Conservation (phyloP, 1,140 invertebrate genomes). For the Bursaphelenchus mucronatus region DNA sequence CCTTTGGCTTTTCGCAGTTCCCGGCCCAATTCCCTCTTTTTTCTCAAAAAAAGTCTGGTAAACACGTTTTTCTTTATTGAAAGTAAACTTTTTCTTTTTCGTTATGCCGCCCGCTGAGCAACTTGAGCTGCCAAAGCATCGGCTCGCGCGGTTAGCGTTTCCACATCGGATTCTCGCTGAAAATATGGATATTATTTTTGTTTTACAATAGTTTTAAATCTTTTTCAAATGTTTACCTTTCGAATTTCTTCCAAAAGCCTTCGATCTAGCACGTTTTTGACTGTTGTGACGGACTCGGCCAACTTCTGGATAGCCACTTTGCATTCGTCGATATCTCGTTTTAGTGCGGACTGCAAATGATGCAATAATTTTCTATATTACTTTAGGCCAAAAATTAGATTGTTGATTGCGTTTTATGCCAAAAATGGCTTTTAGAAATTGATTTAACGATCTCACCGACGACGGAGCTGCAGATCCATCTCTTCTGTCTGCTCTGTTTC, state of each 20-base stretch:
- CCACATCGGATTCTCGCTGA: constrained; percentile 48
- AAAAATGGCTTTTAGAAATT: too few relatives aligned
- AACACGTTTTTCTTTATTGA: constrained; percentile 23
- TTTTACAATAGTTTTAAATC: neutral
- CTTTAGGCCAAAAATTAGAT: too few relatives aligned
- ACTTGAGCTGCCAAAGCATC: constrained; percentile 29
- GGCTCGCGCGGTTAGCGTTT: constrained; percentile 30
- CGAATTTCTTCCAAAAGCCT: constrained; percentile 54
- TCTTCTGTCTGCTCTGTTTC: constrained; percentile 9
- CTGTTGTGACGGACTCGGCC: constrained; percentile 59
- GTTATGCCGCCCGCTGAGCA: neutral
- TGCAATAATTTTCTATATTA: constrained; percentile 2
- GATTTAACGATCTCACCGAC: constrained; percentile 2
- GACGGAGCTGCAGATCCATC: constrained; percentile 7
- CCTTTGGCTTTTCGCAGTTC: too few relatives aligned
- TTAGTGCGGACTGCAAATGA: constrained; percentile 39
- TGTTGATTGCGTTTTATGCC: too few relatives aligned
- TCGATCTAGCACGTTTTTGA: constrained; percentile 56
- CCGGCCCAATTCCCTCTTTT: too few relatives aligned
- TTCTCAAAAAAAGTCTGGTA: neutral
- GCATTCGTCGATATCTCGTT: constrained; percentile 54
- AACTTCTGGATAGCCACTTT: constrained; percentile 59
- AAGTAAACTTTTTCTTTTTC: constrained; percentile 11
- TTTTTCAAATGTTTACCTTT: constrained; percentile 34
- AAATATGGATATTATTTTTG: constrained; percentile 17